Evolutionary conservation across 2,888 invertebrate genomes (phyloP).

Genomic region (Odontocerum albicorne): DNA sequence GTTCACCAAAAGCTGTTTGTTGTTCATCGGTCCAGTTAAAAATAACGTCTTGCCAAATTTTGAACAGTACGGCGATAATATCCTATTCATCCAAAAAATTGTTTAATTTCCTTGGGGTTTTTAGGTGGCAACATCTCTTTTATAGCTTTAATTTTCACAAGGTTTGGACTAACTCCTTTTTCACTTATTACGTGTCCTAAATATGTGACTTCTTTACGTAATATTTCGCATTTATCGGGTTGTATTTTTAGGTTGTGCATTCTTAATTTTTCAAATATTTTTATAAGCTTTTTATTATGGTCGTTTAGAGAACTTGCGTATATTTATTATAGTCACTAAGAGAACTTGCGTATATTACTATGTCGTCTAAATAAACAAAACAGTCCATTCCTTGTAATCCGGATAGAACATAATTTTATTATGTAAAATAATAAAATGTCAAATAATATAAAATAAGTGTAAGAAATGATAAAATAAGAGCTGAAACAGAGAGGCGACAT

Average conservation of each 20-base stretch:
- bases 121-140: constrained; percentile 35
- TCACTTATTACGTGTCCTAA: constrained; percentile 40
- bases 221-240: constrained; percentile 38
- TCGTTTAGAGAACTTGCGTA: too few species aligned
- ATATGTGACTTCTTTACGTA: constrained; percentile 39
- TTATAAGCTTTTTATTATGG: constrained; percentile 31
- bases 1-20: constrained; percentile 9
- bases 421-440: too few species aligned
- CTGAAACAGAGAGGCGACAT: too few species aligned
- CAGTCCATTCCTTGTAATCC: constrained; percentile 41
- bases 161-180: constrained; percentile 36
- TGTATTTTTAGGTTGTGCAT: constrained; percentile 36
- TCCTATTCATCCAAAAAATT: constrained; percentile 39
- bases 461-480: too few species aligned
- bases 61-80: constrained; percentile 39
- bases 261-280: constrained; percentile 28
- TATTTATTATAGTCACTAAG: too few species aligned
- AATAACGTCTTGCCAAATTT: constrained; percentile 26
- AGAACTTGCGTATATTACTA: constrained; percentile 39
- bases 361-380: constrained; percentile 42
- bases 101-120: constrained; percentile 33
- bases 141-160: constrained; percentile 34
- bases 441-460: too few species aligned
- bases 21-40: constrained; percentile 23
- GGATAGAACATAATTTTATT: constrained; percentile 40